These are phyloP conservation scores for Apostichopus parvimensis DNA, from an alignment of 35 echinoderm and acorn worm genomes.

Conservation along the genomic window DNA sequence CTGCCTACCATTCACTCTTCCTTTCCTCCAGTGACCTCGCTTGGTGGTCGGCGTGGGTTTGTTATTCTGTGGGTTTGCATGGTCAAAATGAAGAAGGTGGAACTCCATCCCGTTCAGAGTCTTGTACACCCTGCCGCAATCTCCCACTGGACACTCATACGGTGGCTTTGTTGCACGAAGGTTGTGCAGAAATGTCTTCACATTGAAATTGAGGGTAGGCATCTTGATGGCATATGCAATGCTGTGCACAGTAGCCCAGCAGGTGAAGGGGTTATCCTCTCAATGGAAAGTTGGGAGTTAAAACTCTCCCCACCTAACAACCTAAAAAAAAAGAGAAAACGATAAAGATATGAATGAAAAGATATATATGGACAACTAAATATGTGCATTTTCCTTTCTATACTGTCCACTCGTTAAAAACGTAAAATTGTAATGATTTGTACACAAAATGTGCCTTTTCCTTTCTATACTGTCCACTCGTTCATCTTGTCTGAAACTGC, in stretches of 20 bases:
- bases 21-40: conserved; percentile 77
- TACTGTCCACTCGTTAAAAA: too few species aligned
- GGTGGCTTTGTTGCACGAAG: conserved; percentile 97
- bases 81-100: conserved; percentile 93
- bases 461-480: too few species aligned
- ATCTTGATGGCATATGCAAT: conserved; percentile 51
- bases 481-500: too few species aligned
- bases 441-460: too few species aligned
- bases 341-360: too few species aligned
- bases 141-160: conserved; percentile 92
- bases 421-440: too few species aligned
- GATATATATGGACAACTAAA: too few species aligned
- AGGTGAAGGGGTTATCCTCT: neutral
- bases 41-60: conserved; percentile 71
- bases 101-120: conserved; percentile 88
- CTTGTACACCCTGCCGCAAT: conserved; percentile 93
- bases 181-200: conserved; percentile 94
- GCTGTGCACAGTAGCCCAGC: neutral
- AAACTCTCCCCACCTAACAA: neutral
- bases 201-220: conserved; percentile 90
- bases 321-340: neutral
- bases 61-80: conserved; percentile 86
- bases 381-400: too few species aligned
- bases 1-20: conserved; percentile 59
- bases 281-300: neutral